Evolutionary conservation across 2,888 invertebrate species (phyloP).

Genomic region (Polydrusus cervinus): DNA sequence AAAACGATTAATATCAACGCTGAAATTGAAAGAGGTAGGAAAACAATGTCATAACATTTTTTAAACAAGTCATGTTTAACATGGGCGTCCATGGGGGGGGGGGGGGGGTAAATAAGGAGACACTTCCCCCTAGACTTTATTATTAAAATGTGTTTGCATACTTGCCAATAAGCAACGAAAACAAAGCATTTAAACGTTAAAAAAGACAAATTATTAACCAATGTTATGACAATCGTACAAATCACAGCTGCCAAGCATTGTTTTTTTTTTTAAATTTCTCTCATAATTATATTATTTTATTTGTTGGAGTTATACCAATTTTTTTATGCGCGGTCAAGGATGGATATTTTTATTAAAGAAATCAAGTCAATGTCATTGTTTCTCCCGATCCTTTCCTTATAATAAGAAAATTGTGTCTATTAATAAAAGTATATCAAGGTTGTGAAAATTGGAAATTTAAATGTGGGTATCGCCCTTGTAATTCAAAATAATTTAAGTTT

Average conservation of each 20-base stretch:
- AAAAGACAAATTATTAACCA: slow-evolving; percentile 33
- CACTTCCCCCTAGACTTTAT: background rate
- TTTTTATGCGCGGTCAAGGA: slow-evolving; percentile 17
- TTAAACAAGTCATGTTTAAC: no score
- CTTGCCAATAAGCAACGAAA: no score
- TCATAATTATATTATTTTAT: slow-evolving; percentile 16
- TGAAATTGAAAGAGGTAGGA: slow-evolving; percentile 89
- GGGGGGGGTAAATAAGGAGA: no score
- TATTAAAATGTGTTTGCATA: no score
- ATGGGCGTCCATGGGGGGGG: no score
- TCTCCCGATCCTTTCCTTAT: background rate
- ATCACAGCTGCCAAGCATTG: slow-evolving; percentile 5
- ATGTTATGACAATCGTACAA: slow-evolving; percentile 38
- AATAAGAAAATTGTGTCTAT: background rate
- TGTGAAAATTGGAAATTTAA: background rate
- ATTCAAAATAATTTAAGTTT: no score
- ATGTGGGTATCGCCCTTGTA: background rate
- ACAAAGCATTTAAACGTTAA: background rate
- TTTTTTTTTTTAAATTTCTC: slow-evolving; percentile 28
- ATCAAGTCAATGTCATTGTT: slow-evolving; percentile 6
- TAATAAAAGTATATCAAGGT: slow-evolving; percentile 1
- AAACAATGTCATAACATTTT: no score
- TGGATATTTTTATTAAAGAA: background rate
- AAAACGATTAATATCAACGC: slow-evolving; percentile 94
- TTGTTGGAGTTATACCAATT: slow-evolving; percentile 30